Evolutionary conservation across 2,113 vertebrate species (phyloP), one percentile per base, ranked within the genome.

Genomic region (Uropsilus gracilis): DNA sequence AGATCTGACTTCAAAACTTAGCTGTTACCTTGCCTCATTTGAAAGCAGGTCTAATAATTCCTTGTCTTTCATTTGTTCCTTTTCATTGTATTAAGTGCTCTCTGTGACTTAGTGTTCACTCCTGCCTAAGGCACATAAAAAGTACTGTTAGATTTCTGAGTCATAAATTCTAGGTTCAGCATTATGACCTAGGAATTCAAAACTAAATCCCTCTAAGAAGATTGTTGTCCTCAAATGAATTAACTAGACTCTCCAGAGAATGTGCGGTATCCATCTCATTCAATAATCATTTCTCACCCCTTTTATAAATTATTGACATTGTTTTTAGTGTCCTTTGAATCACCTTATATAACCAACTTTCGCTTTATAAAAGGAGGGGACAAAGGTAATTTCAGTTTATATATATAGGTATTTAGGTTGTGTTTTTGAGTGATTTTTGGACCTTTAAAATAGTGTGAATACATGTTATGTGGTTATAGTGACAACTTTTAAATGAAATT

Each of bases 11-110:
- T 81, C 24, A 89, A 18, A 32, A 71, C 53, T 6, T 81, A 42
- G 17, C 68, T 50, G 14, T 48, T 75, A 5, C 28, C 48, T 12
- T 90, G 39, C 72, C 55, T 94, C 24, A 37, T 78, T 48, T 59
- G 50, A 89, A 93, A 87, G 37, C 66, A 34, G 39, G 63, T 93
- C 22, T 83, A 39, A 32, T 78, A 77, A 50, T 83, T 87, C 46
- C 37, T 1, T 42, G 17, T 57, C 61, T 82, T 66, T 85, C 37
- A 24, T 84, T 20, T 89, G 42, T 87, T 77, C n/a, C 71, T 95
- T 32, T 14, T 18, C 53, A 72, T 37, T 72, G 14, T 66, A 1
- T 50, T 66, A 28, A 77, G 3, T 53, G 34, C 32, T 61, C 71
- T 59, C 32, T 39, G 7, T 61, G 59, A 61, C 28, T 61, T 32